Evolutionary conservation across 2,888 invertebrate species (phyloP).

Genomic region (Lasioglossum oenotherae): DNA sequence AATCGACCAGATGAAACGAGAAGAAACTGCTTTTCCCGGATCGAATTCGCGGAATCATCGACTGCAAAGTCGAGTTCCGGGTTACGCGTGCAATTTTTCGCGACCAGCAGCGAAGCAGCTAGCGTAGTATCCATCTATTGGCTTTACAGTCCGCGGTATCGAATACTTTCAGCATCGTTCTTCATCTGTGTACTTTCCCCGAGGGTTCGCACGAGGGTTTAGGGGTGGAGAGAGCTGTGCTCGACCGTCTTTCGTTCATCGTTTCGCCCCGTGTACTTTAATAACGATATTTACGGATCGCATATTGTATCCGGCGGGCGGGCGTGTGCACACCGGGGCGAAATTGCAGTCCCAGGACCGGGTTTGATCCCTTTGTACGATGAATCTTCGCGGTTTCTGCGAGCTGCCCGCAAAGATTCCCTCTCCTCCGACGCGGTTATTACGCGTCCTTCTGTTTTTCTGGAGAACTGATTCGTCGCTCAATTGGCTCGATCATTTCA

Average conservation of each 20-base stretch:
- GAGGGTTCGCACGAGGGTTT: neutral
- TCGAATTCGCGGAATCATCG: neutral
- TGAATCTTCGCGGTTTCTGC: constrained; percentile 64
- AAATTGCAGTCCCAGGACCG: constrained; percentile 45
- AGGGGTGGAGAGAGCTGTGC: neutral
- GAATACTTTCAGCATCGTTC: constrained; percentile 22
- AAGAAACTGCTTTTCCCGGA: neutral
- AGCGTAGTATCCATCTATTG: neutral
- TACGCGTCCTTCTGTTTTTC: constrained; percentile 45
- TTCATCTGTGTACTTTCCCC: constrained; percentile 7
- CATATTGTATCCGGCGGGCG: constrained; percentile 13
- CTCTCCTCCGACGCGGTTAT: constrained; percentile 67
- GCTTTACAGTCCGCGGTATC: constrained; percentile 19
- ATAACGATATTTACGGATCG: constrained; percentile 48
- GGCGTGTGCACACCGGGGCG: constrained; percentile 10
- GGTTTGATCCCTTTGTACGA: constrained; percentile 48
- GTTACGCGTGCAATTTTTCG: neutral
- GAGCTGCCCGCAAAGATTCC: constrained; percentile 62
- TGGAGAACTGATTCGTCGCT: neutral
- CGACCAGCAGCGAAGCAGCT: neutral
- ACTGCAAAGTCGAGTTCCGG: neutral
- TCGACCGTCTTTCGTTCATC: constrained; percentile 11
- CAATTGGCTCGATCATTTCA: neutral
- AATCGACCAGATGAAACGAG: neutral
- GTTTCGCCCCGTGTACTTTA: constrained; percentile 41